Conservation (phyloP, 2,888 invertebrate genomes). For the Copidosoma aretas region DNA sequence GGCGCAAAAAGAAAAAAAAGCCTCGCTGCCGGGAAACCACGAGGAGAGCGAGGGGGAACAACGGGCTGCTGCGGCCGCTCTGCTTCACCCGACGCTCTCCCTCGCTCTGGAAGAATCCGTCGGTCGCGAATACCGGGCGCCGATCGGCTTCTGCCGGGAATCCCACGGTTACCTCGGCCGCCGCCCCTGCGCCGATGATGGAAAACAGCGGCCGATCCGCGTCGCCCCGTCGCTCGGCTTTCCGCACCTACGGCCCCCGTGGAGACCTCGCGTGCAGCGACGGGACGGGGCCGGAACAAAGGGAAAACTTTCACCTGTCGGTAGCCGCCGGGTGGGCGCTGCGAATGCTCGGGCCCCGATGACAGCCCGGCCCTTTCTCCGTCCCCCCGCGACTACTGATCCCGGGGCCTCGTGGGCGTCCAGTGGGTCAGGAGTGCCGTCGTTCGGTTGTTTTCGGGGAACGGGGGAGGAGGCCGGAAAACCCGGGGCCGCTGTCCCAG, state of each 20-base stretch:
- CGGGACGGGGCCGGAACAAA: not conserved
- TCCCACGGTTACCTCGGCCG: no score
- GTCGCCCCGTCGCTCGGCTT: not conserved
- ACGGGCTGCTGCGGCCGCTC: no score
- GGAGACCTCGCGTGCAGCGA: not conserved
- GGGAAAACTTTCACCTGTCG: conserved; percentile 26
- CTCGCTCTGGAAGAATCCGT: no score
- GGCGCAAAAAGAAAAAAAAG: not conserved
- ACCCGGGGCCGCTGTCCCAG: conserved; percentile 34
- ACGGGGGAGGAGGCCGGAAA: not conserved
- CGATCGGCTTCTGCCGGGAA: no score
- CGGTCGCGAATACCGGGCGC: no score
- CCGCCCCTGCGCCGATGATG: no score
- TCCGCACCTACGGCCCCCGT: not conserved
- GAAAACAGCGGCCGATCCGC: no score
- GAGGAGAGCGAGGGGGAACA: no score
- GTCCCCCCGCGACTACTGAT: not conserved
- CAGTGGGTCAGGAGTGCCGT: conserved; percentile 39
- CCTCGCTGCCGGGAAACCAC: not conserved
- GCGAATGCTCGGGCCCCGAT: conserved; percentile 31
- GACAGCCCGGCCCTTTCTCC: conserved; percentile 20
- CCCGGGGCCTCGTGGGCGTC: conserved; percentile 41
- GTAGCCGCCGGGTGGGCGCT: conserved; percentile 14
- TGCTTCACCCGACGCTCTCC: no score
- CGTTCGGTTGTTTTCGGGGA: not conserved